Base-by-base conservation (phyloP, 2,888 invertebrate genomes). In the Lottia scabra region DNA sequence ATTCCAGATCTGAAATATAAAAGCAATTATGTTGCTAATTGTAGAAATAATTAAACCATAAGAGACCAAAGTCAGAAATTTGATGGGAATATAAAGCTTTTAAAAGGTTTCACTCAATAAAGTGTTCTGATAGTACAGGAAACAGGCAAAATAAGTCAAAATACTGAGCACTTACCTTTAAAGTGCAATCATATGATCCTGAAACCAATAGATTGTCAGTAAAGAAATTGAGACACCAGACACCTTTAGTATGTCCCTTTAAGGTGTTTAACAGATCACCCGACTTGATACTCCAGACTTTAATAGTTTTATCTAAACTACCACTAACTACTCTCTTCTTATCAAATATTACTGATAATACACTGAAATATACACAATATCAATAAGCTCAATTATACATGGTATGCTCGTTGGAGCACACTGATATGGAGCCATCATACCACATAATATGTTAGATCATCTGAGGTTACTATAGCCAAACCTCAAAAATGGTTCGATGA, bases 141-240 rank as follows among this genome's bases (percentile, higher is more conserved):
- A 10, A 46, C 1, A 1, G 45, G 1, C 65, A 30, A 26, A 44
- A 2, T 15, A 30, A 46, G 16, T 23, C 64, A 64, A 23, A 64
- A 16, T 38, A 15, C 27, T 45, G 19, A 46, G 19, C 45, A 67
- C 75, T 69, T 75, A 87, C 87, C 83, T 83, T 83, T 65, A 88
- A 82, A 1, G 87, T 85, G 30, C 81, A 78, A 75, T 88, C 88
- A 75, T 84, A 86, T 6, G 87, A 85, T n/a, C 85, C 88, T 70
- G 86, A 86, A 66, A 87, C 77, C 26, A 88, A 82, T 3, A 87
- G 80, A 68, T 83, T 77, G 48, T 84, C 76, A 13, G 87, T 87
- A 73, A 85, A 85, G 81, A 88, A 87, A 73, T 84, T 81, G 1
- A 88, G 77, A 69, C 86, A 85, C 87, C 87, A 88, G 38, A 88